Conservation (phyloP, 92 coral and sea anemone species). For the Blastomussa wellsi region DNA sequence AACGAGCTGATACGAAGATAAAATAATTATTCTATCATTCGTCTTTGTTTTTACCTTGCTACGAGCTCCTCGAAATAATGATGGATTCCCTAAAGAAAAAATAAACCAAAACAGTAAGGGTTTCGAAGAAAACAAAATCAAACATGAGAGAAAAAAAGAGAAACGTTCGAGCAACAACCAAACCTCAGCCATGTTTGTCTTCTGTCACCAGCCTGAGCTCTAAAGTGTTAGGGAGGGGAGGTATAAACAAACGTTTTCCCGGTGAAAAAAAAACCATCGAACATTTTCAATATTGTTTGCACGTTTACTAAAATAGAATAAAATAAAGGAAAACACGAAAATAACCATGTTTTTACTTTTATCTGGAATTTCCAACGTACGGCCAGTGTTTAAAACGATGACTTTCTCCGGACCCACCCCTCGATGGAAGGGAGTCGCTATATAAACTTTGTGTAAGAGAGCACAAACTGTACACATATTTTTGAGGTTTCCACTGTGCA, state of each 20-base stretch:
- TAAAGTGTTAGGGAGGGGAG: background rate
- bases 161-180: background rate
- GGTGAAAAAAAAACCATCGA: background rate
- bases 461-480: background rate
- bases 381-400: background rate
- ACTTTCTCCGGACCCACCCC: background rate
- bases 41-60: constrained; percentile 54
- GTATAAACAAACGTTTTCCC: background rate
- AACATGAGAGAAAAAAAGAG: background rate
- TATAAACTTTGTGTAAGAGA: background rate
- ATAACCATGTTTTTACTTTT: background rate
- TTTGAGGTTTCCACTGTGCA: background rate
- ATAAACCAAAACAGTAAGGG: background rate
- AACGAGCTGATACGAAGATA: background rate
- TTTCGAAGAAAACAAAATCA: background rate
- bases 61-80: constrained; percentile 74
- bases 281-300: too few relatives aligned
- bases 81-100: constrained; percentile 64
- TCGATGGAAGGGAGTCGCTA: background rate
- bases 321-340: background rate
- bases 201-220: background rate
- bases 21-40: background rate
- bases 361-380: background rate
- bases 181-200: constrained; percentile 78
- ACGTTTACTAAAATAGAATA: too few relatives aligned